Percentiles rank a stretch among this genome's conserved stretches.
Conservation (phyloP, 1,140 invertebrate genomes). For the Drosophila yakuba region DNA sequence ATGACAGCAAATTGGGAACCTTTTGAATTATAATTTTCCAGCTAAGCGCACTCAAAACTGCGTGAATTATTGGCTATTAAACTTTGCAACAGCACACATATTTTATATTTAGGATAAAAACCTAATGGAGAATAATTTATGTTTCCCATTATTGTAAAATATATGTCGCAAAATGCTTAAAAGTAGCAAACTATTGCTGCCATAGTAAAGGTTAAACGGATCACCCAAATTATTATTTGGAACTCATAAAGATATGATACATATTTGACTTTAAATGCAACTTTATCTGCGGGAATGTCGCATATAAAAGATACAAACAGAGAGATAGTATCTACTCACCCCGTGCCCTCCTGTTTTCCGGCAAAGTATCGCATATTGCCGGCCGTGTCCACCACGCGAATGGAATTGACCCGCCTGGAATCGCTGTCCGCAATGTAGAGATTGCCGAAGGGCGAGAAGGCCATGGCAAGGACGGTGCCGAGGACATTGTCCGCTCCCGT, state of each 20-base stretch:
- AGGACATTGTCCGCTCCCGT: conserved; percentile 87
- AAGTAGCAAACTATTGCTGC: too few relatives aligned
- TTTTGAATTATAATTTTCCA: conserved; percentile 6
- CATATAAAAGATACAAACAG: too few relatives aligned
- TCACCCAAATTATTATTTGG: not conserved
- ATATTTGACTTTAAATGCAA: not conserved
- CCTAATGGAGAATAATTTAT: not conserved
- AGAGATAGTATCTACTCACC: conserved; percentile 63
- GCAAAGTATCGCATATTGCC: conserved; percentile 94
- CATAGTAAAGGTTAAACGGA: too few relatives aligned
- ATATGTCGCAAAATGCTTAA: not conserved
- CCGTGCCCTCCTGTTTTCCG: conserved; percentile 89
- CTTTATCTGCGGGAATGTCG: not conserved
- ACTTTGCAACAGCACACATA: not conserved
- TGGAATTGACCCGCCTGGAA: conserved; percentile 94
- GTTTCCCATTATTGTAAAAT: not conserved
- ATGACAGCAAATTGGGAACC: conserved; percentile 19
- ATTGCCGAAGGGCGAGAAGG: conserved; percentile 96
- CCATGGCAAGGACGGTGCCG: conserved; percentile 92
- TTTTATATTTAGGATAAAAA: not conserved
- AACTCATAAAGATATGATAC: not conserved
- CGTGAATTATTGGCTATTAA: conserved; percentile 3
- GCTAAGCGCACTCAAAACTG: not conserved
- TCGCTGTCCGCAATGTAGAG: conserved; percentile 97
- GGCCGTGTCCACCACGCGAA: conserved; percentile 92